phyloP scores from a whole-genome alignment of 2,113 vertebrate species.

The Embiotoca jacksoni region DNA sequence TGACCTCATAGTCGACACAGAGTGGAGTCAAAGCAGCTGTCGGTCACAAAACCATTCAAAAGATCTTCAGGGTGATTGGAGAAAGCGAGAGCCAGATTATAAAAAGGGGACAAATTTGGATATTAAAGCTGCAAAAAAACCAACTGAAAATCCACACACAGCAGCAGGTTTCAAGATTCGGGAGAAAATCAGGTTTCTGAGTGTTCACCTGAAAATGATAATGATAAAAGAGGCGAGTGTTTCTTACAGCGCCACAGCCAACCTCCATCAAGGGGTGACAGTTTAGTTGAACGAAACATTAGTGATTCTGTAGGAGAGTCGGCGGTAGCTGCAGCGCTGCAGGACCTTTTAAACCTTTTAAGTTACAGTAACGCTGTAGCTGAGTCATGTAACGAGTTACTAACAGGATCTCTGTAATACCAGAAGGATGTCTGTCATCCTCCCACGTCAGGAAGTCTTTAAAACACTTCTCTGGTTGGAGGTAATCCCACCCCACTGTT shows the following conservation, averaged over 20 bases:
- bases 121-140: neutral
- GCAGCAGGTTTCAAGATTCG: neutral
- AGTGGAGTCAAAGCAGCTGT: conserved; percentile 27
- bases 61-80: neutral
- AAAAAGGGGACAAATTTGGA: neutral
- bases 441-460: conserved; percentile 8
- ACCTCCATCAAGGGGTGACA: neutral
- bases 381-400: conserved; percentile 29
- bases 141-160: neutral
- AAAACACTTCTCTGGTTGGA: conserved; percentile 3
- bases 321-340: neutral
- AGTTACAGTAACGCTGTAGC: conserved; percentile 32
- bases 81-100: neutral
- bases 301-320: neutral
- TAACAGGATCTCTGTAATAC: conserved; percentile 19
- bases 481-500: neutral
- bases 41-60: conserved; percentile 1
- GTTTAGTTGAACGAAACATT: neutral
- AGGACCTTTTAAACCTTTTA: neutral
- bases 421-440: conserved; percentile 19
- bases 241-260: neutral
- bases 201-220: neutral
- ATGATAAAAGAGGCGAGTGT: too few species aligned
- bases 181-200: neutral
- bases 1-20: conserved; percentile 43